Conservation (phyloP, 2,797 vertebrate species). For the Decapterus maruadsi region DNA sequence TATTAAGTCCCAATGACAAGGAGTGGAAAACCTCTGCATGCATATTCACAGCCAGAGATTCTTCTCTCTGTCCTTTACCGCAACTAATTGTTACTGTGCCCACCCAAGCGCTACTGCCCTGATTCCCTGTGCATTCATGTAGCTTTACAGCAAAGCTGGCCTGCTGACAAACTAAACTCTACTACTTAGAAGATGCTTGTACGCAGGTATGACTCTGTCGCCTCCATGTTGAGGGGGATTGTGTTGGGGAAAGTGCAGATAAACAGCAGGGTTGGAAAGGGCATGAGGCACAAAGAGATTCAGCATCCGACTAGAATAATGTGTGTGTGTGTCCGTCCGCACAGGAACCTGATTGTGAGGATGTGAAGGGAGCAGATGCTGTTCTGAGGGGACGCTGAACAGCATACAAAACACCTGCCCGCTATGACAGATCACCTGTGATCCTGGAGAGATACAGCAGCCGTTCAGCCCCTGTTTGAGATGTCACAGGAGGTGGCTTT, state of each 20-base stretch:
- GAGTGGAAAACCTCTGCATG: slow-evolving; percentile 49
- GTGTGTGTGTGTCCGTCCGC: neutral
- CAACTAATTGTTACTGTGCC: slow-evolving; percentile 73
- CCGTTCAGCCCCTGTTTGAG: slow-evolving; percentile 67
- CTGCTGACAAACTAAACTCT: slow-evolving; percentile 50
- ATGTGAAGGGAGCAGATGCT: slow-evolving; percentile 70
- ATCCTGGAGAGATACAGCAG: slow-evolving; percentile 68
- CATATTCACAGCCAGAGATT: slow-evolving; percentile 68
- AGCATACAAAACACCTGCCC: slow-evolving; percentile 81
- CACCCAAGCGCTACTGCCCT: slow-evolving; percentile 46
- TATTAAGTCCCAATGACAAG: slow-evolving; percentile 69
- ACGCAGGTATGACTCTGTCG: slow-evolving; percentile 39
- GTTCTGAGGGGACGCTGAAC: slow-evolving; percentile 70
- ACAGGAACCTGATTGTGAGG: slow-evolving; percentile 28
- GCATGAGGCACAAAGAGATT: slow-evolving; percentile 49
- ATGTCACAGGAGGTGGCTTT: slow-evolving; percentile 69
- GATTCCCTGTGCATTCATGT: slow-evolving; percentile 46
- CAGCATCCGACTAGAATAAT: slow-evolving; percentile 43
- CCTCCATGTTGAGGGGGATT: slow-evolving; percentile 46
- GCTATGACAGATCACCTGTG: slow-evolving; percentile 83
- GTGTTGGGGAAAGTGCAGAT: slow-evolving; percentile 62
- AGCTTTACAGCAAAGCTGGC: slow-evolving; percentile 47
- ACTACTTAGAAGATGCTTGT: slow-evolving; percentile 45
- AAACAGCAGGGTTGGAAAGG: slow-evolving; percentile 63
- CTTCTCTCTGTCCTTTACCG: slow-evolving; percentile 45